These are phyloP conservation scores for Matsumurasca onukii DNA, from an alignment of 1,140 invertebrate species.

Conservation along the genomic window DNA sequence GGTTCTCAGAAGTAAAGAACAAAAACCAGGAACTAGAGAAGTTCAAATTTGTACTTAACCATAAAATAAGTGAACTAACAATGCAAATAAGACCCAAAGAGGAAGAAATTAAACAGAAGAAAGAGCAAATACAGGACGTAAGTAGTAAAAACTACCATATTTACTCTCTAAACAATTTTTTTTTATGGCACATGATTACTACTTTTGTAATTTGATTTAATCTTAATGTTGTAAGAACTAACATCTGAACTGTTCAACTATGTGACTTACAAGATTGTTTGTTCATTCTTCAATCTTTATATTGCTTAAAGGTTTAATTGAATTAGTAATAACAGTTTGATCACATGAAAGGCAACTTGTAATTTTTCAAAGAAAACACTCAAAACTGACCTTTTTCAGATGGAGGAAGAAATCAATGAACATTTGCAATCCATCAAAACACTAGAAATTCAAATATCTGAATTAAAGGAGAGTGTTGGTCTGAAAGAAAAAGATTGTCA, in stretches of 20 bases:
- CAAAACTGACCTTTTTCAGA: slow-evolving; percentile 42
- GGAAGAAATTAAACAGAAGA: slow-evolving; percentile 73
- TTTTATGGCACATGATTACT: background rate
- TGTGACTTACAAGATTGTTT: too few relatives aligned
- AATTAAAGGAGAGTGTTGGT: slow-evolving; percentile 72
- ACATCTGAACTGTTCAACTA: too few relatives aligned
- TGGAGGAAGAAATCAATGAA: slow-evolving; percentile 67
- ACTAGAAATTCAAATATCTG: slow-evolving; percentile 68
- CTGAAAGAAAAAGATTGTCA: slow-evolving; percentile 67
- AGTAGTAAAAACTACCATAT: slow-evolving; percentile 25
- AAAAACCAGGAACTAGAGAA: slow-evolving; percentile 89
- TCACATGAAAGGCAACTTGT: too few relatives aligned
- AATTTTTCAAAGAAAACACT: too few relatives aligned
- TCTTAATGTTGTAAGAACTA: too few relatives aligned
- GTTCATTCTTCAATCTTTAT: too few relatives aligned
- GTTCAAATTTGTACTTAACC: slow-evolving; percentile 85
- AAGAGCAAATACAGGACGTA: slow-evolving; percentile 72
- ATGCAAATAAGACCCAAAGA: slow-evolving; percentile 83
- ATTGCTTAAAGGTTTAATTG: too few relatives aligned
- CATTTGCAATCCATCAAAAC: slow-evolving; percentile 64
- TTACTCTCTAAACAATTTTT: background rate
- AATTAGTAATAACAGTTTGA: too few relatives aligned
- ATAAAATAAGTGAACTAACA: slow-evolving; percentile 84
- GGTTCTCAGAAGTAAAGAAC: slow-evolving; percentile 78
- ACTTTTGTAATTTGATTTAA: too few relatives aligned